Evolutionary conservation across 2,888 invertebrate species (phyloP).

Genomic region (Chromoteleia sp.): DNA sequence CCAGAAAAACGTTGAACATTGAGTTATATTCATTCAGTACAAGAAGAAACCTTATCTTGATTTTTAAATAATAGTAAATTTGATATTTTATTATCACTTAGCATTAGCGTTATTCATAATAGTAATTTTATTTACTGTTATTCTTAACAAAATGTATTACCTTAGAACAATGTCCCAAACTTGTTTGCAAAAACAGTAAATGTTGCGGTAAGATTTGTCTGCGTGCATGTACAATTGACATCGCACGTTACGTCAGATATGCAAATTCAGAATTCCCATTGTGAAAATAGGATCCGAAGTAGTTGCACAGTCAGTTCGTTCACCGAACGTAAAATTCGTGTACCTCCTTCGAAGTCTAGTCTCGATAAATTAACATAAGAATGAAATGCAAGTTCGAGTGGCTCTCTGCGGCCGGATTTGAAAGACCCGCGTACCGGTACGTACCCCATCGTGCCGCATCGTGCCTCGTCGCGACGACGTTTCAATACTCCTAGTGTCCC

Average conservation of each 20-base stretch:
- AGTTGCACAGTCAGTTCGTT: slow-evolving; percentile 26
- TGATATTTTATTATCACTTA: no score
- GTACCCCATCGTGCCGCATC: slow-evolving; percentile 71
- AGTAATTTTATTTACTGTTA: no score
- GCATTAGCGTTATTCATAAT: no score
- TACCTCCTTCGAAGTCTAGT: slow-evolving; percentile 27
- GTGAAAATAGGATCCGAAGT: not conserved
- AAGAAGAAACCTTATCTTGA: no score
- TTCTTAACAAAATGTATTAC: no score
- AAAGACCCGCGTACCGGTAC: slow-evolving; percentile 62
- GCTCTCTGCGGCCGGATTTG: slow-evolving; percentile 44
- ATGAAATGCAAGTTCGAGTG: slow-evolving; percentile 64
- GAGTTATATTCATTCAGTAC: no score
- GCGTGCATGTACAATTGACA: not conserved
- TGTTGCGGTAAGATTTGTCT: no score
- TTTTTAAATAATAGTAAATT: no score
- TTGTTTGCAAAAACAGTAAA: no score
- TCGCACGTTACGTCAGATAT: not conserved
- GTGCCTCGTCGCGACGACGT: slow-evolving; percentile 65
- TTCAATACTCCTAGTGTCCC: slow-evolving; percentile 32
- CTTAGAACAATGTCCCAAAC: no score
- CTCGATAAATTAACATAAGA: slow-evolving; percentile 48
- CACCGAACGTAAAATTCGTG: slow-evolving; percentile 29
- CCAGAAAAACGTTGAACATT: no score
- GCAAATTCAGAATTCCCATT: not conserved